Conservation (phyloP, 2,113 vertebrate genomes). For the Megaceryle maxima region DNA sequence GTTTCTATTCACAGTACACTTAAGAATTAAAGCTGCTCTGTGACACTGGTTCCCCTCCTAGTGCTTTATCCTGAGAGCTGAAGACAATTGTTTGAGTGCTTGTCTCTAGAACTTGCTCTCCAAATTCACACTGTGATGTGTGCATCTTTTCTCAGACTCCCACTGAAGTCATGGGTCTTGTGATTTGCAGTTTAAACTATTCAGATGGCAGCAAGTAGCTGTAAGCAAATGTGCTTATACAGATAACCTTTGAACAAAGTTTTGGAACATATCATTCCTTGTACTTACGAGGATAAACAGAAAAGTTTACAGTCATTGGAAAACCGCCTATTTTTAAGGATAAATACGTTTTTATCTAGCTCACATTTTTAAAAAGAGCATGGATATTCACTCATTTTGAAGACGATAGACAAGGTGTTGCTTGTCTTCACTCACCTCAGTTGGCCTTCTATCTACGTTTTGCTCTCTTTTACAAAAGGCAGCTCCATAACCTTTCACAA, state of each 20-base stretch:
- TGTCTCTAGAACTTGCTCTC: neutral
- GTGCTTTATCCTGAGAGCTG: neutral
- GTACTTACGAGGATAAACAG: constrained; percentile 3
- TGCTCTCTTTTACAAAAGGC: neutral
- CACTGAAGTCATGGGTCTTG: neutral
- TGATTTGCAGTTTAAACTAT: neutral
- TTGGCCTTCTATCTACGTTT: neutral
- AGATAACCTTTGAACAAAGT: neutral
- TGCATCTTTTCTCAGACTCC: neutral
- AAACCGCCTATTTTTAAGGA: neutral
- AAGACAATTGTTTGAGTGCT: neutral
- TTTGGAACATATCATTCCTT: neutral
- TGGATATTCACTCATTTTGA: neutral
- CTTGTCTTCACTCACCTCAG: neutral
- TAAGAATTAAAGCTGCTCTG: neutral
- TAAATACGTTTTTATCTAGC: neutral
- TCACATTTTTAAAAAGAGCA: neutral
- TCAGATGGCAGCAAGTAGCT: neutral
- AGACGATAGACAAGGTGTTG: neutral
- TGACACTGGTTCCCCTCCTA: neutral
- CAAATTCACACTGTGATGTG: neutral
- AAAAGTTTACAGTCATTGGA: neutral
- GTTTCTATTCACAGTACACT: neutral
- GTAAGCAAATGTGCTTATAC: neutral
- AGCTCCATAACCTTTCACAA: neutral